A percentile compares a stretch with the other conserved stretches of the same genome.
phyloP scores from a whole-genome alignment of 2,888 invertebrate species.

The Drosophila merina region DNA sequence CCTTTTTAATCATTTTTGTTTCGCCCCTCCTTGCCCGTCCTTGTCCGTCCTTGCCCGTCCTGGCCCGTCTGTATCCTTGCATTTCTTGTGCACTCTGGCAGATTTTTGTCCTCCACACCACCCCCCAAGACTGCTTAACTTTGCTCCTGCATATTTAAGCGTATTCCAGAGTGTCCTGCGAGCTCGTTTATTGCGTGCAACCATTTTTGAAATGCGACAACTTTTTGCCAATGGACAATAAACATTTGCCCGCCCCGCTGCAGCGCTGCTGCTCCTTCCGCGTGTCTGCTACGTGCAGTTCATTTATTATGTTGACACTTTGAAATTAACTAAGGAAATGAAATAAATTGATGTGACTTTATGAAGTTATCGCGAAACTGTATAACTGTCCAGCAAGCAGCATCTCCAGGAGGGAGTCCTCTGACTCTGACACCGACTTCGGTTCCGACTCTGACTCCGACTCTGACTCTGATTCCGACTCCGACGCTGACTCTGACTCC shows the following conservation, averaged over 20 bases:
- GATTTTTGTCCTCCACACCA: constrained; percentile 50
- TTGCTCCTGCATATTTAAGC: constrained; percentile 81
- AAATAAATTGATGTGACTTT: constrained; percentile 80
- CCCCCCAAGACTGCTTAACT: constrained; percentile 45
- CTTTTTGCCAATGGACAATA: constrained; percentile 70
- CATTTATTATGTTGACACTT: constrained; percentile 80
- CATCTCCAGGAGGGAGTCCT: neutral
- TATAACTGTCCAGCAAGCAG: constrained; percentile 12
- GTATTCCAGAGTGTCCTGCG: constrained; percentile 76
- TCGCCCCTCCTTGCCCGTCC: constrained; percentile 1
- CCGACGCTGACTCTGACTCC: too few relatives aligned
- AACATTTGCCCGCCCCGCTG: constrained; percentile 11
- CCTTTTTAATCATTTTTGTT: constrained; percentile 73
- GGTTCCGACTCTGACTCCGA: too few relatives aligned
- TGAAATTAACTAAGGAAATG: constrained; percentile 80
- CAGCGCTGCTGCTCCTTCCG: constrained; percentile 21
- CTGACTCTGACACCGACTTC: too few relatives aligned
- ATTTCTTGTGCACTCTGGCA: constrained; percentile 77
- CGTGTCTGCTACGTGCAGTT: constrained; percentile 74
- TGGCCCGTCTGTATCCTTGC: constrained; percentile 43
- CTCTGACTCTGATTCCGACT: too few relatives aligned
- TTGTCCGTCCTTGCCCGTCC: neutral
- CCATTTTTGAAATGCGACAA: constrained; percentile 81
- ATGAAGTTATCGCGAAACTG: constrained; percentile 68
- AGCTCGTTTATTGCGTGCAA: constrained; percentile 80